A percentile compares a stretch with the other conserved stretches of the same genome.
phyloP scores from a whole-genome alignment of 2,113 vertebrate species.

The Morone chrysops region DNA sequence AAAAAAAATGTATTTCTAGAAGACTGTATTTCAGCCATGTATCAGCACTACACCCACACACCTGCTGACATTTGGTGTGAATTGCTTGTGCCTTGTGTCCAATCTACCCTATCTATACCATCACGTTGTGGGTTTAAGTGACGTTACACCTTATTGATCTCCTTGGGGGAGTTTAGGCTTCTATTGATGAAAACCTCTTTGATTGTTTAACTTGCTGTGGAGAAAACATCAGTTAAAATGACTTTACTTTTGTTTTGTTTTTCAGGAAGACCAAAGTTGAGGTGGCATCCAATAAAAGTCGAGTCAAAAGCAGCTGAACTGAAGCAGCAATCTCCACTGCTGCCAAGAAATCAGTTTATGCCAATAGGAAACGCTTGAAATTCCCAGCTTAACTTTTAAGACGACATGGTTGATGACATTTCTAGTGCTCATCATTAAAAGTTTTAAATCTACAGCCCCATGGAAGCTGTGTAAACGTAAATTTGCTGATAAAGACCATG shows the following conservation, averaged over 20 bases:
- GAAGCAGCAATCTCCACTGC: neutral
- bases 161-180: neutral
- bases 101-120: neutral
- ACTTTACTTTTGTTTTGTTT: neutral
- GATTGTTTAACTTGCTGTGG: conserved; percentile 4
- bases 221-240: neutral
- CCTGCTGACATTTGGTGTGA: conserved; percentile 23
- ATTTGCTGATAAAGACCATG: too few species aligned
- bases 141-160: conserved; percentile 11
- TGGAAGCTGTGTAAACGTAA: neutral
- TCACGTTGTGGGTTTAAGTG: conserved; percentile 6
- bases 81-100: neutral
- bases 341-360: neutral
- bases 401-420: too few species aligned
- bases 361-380: neutral
- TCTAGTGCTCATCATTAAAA: too few species aligned
- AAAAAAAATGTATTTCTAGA: too few species aligned
- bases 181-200: neutral
- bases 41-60: neutral
- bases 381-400: neutral
- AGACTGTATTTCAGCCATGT: neutral
- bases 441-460: neutral
- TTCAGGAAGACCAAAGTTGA: neutral
- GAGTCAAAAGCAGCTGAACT: neutral
- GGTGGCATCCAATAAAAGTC: neutral